phyloP scores from a whole-genome alignment of 1,140 invertebrate species.

The Archegozetes longisetosus region DNA sequence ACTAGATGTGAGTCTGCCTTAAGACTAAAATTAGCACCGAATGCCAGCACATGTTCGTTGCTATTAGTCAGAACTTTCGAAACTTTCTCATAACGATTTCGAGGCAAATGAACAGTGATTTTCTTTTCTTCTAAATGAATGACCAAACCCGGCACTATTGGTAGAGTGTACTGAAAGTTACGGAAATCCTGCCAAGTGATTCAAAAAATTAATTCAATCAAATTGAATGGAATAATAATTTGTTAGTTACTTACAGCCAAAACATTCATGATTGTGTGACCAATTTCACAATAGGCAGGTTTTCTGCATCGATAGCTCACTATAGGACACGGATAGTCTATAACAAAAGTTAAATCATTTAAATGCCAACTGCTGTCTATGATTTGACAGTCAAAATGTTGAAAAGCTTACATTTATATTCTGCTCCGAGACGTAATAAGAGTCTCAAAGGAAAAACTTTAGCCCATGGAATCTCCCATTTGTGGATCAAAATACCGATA shows the following conservation, averaged over 20 bases:
- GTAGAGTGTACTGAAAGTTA: constrained; percentile 67
- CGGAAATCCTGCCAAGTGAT: constrained; percentile 48
- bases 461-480: constrained; percentile 73
- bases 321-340: constrained; percentile 64
- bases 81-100: constrained; percentile 63
- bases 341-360: no score
- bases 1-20: constrained; percentile 72
- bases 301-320: constrained; percentile 61
- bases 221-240: constrained; percentile 6
- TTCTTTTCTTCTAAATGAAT: constrained; percentile 72
- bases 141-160: constrained; percentile 53
- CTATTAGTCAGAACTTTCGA: constrained; percentile 65
- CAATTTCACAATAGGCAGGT: constrained; percentile 69
- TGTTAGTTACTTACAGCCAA: constrained; percentile 40
- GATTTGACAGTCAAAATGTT: no score
- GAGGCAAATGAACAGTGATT: constrained; percentile 49
- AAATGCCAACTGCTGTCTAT: no score
- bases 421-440: constrained; percentile 60
- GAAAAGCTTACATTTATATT: constrained; percentile 57
- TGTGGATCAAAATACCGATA: constrained; percentile 62
- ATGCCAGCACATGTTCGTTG: constrained; percentile 62
- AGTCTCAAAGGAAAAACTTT: constrained; percentile 62
- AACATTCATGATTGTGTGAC: constrained; percentile 77
- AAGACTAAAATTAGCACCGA: constrained; percentile 61
- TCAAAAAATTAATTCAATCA: constrained; percentile 3